Base-by-base conservation (phyloP, 2,113 vertebrate species). In the Ophiodon elongatus region DNA sequence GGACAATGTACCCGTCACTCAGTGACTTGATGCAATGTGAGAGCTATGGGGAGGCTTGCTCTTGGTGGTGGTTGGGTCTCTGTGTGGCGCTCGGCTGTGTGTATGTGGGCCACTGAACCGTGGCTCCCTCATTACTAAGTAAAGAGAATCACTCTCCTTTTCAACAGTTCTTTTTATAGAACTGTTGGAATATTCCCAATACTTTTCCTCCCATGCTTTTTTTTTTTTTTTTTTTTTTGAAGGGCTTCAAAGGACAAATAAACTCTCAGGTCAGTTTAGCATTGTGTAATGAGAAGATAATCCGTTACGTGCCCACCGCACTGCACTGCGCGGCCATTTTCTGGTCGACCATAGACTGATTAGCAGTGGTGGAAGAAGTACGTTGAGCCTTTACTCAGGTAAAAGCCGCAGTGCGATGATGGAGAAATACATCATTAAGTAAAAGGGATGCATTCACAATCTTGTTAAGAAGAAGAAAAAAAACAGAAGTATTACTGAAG, bases 11-110 rank as follows among this genome's bases (percentile, higher is more conserved):
- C 82, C 91, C 75, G 83, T 93, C 92, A 91, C 43, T 89, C 82
- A 60, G 71, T 93, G 93, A 93, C 84, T 89, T 93, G 91, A 94
- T 94, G 90, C 91, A 90, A 91, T 87, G 93, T 93, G 93, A 93
- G 89, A 88, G 87, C 87, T 91, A 1, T 33, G 84, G 69, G 85
- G 86, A 74, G 90, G 74, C 63, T 73, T 73, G 72, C 80, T 69
- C 41, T 52, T 65, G 80, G 59, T 79, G 78, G 67, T 73, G 84
- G 63, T 62, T 62, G 80, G 77, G 63, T 85, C 79, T 87, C 81
- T 69, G 73, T 76, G 85, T 84, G 73, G 73, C 33, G 35, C 64
- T 85, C 76, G 59, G 73, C 76, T 72, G 82, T 88, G 93, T 88
- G 92, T 87, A 33, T 78, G 64, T 86, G 83, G 13, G 79, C 87